Percentiles rank a stretch among this genome's conserved stretches.
phyloP scores from a whole-genome alignment of 2,888 invertebrate genomes.

The Sphaerophoria rueppellii region DNA sequence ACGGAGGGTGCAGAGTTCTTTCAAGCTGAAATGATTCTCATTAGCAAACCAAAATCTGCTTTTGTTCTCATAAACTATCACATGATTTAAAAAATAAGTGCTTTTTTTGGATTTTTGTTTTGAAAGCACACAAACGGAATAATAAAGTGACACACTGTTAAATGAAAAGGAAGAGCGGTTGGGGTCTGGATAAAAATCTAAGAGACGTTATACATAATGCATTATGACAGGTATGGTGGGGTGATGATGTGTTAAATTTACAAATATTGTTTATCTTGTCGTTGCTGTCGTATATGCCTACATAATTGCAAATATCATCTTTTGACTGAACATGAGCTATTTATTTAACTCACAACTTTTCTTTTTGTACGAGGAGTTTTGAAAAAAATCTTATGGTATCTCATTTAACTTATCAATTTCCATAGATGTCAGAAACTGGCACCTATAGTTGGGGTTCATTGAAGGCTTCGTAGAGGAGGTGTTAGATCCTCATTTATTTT shows the following conservation, averaged over 20 bases:
- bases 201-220: conserved; percentile 9
- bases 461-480: no score
- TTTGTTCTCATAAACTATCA: conserved; percentile 41
- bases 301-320: no score
- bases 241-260: conserved; percentile 30
- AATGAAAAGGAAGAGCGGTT: conserved; percentile 23
- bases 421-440: no score
- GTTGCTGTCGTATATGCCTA: no score
- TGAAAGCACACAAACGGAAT: conserved; percentile 14
- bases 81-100: conserved; percentile 29
- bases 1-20: conserved; percentile 36
- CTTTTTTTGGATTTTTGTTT: conserved; percentile 5
- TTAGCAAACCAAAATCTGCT: conserved; percentile 45
- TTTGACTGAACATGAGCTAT: not conserved
- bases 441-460: no score
- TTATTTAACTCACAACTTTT: no score
- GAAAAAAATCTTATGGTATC: no score
- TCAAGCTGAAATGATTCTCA: conserved; percentile 41
- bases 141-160: conserved; percentile 24
- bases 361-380: no score
- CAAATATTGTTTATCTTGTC: conserved; percentile 7
- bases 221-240: not conserved
- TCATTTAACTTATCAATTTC: no score
- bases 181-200: conserved; percentile 3
- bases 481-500: no score